Percentiles rank a stretch among this genome's conserved stretches.
phyloP scores from a whole-genome alignment of 2,113 vertebrate species.

The Centropus bengalensis region DNA sequence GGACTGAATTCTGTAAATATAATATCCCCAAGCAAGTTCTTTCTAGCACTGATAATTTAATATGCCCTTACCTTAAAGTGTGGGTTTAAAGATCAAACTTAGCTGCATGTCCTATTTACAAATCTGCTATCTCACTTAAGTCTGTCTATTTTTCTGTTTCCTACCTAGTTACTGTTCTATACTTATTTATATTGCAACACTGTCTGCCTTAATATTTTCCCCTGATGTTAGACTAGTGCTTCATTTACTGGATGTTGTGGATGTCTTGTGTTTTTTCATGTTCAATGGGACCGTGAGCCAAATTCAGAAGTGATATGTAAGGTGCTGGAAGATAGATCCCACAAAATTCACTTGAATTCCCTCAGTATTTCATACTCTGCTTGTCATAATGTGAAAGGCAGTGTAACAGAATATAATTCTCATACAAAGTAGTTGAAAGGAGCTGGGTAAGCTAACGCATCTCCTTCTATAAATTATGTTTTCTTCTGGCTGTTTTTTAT shows the following conservation, averaged over 20 bases:
- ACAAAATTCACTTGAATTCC: neutral
- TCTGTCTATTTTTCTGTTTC: neutral
- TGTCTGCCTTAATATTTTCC: conserved; percentile 25
- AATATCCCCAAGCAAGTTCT: neutral
- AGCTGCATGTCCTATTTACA: neutral
- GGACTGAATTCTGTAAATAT: neutral
- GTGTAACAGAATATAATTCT: neutral
- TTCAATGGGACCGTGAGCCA: neutral
- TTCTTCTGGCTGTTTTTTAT: neutral
- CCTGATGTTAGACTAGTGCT: conserved; percentile 1
- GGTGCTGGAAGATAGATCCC: neutral
- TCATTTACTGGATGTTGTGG: neutral
- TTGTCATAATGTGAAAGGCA: neutral
- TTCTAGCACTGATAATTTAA: neutral
- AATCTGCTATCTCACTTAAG: conserved; percentile 22
- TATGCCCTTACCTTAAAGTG: neutral
- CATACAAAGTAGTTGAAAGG: neutral
- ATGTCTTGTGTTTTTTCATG: neutral
- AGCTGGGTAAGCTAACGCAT: neutral
- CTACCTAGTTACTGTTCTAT: neutral
- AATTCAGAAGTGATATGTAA: conserved; percentile 26
- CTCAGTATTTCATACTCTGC: neutral
- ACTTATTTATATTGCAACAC: neutral
- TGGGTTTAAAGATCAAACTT: neutral
- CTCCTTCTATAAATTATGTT: neutral